phyloP scores from a whole-genome alignment of 2,888 invertebrate species.

The Trachelus troglodyta region DNA sequence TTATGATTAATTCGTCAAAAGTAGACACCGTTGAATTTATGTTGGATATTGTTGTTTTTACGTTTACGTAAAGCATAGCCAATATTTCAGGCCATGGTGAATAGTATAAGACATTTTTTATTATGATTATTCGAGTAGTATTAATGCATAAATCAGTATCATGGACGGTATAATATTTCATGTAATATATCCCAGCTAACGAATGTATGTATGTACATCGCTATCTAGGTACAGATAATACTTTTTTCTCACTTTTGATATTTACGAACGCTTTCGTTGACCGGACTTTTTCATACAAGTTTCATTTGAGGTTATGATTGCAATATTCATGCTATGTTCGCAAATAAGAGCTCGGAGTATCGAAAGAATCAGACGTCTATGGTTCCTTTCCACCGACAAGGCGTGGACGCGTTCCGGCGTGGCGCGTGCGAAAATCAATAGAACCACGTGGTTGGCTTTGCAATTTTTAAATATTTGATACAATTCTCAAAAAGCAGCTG shows the following conservation, averaged over 20 bases:
- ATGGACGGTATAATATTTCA: not conserved
- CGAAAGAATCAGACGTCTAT: not conserved
- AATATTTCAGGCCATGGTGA: not conserved
- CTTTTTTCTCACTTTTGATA: not conserved
- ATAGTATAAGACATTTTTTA: not conserved
- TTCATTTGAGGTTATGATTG: not conserved
- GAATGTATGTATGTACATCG: not conserved
- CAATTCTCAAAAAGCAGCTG: not conserved
- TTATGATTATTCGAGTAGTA: not conserved
- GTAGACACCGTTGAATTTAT: not conserved
- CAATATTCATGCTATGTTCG: not conserved
- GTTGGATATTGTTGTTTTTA: not conserved
- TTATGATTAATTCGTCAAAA: not conserved
- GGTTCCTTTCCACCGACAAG: slow-evolving; percentile 27
- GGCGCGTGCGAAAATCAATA: slow-evolving; percentile 57
- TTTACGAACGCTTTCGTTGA: not conserved
- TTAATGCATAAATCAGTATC: not conserved
- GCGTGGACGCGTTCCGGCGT: slow-evolving; percentile 16
- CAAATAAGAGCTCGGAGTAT: not conserved
- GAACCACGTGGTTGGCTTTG: slow-evolving; percentile 53
- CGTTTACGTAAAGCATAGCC: not conserved
- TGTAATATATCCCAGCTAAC: not conserved
- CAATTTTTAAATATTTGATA: not conserved
- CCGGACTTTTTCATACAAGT: not conserved
- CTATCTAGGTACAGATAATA: not conserved